phyloP scores from a whole-genome alignment of 2,797 vertebrate species.

The Siniperca undulata region DNA sequence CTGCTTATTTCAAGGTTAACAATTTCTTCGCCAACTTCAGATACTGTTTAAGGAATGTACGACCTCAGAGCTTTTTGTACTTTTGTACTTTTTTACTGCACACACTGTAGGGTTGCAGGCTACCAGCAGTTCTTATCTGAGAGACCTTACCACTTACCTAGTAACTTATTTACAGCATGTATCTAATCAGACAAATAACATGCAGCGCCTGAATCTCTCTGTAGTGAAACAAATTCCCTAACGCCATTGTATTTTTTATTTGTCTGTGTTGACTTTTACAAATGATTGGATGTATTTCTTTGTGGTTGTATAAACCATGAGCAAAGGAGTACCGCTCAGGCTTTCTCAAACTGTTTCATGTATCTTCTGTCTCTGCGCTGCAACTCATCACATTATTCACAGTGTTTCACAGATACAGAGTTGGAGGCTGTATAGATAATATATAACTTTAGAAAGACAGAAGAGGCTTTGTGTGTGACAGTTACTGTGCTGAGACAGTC shows the following conservation, averaged over 20 bases:
- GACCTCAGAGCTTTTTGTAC: slow-evolving; percentile 25
- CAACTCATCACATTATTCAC: neutral
- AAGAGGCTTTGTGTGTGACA: neutral
- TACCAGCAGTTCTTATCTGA: slow-evolving; percentile 61
- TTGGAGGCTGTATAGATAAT: slow-evolving; percentile 13
- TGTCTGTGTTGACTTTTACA: slow-evolving; percentile 14
- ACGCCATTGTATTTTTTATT: neutral
- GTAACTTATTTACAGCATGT: slow-evolving; percentile 76
- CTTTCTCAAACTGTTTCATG: neutral
- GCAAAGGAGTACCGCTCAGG: neutral
- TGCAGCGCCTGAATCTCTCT: slow-evolving; percentile 15
- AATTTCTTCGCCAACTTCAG: slow-evolving; percentile 51
- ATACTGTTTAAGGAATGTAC: slow-evolving; percentile 4
- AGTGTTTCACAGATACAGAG: neutral
- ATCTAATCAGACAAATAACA: slow-evolving; percentile 57
- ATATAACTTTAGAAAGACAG: slow-evolving; percentile 2
- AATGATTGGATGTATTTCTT: slow-evolving; percentile 22
- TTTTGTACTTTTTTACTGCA: slow-evolving; percentile 4
- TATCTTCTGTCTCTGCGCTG: neutral
- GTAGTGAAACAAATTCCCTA: slow-evolving; percentile 27
- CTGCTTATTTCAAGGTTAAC: slow-evolving; percentile 71
- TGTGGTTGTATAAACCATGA: neutral
- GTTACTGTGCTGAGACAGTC: neutral
- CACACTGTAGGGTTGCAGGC: slow-evolving; percentile 21
- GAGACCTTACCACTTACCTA: slow-evolving; percentile 25